Base-by-base conservation (phyloP, 2,888 invertebrate genomes). In the Cantharis lateralis region DNA sequence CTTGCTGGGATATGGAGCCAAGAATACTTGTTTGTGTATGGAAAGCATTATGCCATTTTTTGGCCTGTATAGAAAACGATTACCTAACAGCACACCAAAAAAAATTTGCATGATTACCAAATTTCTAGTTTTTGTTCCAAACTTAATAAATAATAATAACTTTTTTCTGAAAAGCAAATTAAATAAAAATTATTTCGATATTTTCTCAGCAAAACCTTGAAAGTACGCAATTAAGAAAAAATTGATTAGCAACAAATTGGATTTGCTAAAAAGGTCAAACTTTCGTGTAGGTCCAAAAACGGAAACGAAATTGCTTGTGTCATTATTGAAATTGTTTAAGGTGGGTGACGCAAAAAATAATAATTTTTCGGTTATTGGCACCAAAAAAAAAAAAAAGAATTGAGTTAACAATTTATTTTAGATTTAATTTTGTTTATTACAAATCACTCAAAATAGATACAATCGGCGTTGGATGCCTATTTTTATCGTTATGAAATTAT, bases 391-490 rank as follows among this genome's bases (percentile, higher is more conserved):
- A 48, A 48, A 48, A 48, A 1, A 32, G 3, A 48, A n/a, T 48
- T 48, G n/a, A 48, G 48, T 13, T 48, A 48, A 48, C 48, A 48
- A 48, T 48, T 48, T 48, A 48, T 48, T 48, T 48, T 48, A 48
- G 48, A 48, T 48, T 66, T 24, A 66, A 66, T n/a, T 66, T 66
- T 66, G 64, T 66, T 66, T 66, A 24, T 66, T 66, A 66, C 64
- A 66, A 66, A 48, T 48, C 48, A 48, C 48, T 48, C 48, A 48
- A 48, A 48, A 48, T 48, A 48, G 48, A 48, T 48, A 48, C 48
- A 48, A 48, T 48, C 48, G 48, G 48, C 48, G 48, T 48, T 48
- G 48, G n/a, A 48, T 48, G 1, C 48, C 48, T 48, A 48, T 48
- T 48, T 48, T 48, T 48, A 48, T 48, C 48, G 48, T 48, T 48